These are phyloP conservation scores for Neoarius graeffei DNA, from an alignment of 2,113 vertebrate genomes.

Conservation along the genomic window DNA sequence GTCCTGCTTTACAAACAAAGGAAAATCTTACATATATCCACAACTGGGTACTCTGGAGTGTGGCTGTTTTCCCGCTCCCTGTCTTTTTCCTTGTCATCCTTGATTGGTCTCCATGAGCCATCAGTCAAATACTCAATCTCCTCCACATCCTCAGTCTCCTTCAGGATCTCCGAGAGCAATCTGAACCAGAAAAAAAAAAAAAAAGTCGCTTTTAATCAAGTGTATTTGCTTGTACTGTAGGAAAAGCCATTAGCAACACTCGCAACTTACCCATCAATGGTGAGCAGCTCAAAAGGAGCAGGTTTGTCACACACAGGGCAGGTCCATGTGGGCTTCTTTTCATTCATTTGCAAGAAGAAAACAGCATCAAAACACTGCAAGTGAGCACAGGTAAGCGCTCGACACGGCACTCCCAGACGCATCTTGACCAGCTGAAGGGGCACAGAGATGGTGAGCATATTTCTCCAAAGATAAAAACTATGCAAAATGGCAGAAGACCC, in stretches of 20 bases:
- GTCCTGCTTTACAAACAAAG: neutral
- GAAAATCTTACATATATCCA: constrained; percentile 84
- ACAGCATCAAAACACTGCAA: constrained; percentile 98
- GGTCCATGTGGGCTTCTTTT: constrained; percentile 98
- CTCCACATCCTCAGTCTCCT: constrained; percentile 90
- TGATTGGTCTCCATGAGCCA: constrained; percentile 93
- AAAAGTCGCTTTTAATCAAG: neutral
- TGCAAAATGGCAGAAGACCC: neutral
- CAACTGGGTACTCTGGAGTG: constrained; percentile 87
- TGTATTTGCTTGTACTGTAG: neutral
- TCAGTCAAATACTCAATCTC: constrained; percentile 96
- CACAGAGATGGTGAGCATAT: neutral
- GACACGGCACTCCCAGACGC: constrained; percentile 92
- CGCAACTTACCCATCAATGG: constrained; percentile 89
- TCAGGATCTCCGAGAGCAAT: constrained; percentile 92
- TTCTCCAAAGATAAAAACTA: neutral
- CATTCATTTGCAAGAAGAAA: constrained; percentile 99
- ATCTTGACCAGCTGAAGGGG: constrained; percentile 91
- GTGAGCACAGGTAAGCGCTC: constrained; percentile 92
- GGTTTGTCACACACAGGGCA: constrained; percentile 98
- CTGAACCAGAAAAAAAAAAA: constrained; percentile 64
- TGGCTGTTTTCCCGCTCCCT: constrained; percentile 83
- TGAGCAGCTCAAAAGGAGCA: constrained; percentile 93
- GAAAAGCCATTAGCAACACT: neutral
- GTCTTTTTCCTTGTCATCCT: constrained; percentile 86